Base-by-base conservation (phyloP, 2,888 invertebrate genomes). In the Ametastegia equiseti region DNA sequence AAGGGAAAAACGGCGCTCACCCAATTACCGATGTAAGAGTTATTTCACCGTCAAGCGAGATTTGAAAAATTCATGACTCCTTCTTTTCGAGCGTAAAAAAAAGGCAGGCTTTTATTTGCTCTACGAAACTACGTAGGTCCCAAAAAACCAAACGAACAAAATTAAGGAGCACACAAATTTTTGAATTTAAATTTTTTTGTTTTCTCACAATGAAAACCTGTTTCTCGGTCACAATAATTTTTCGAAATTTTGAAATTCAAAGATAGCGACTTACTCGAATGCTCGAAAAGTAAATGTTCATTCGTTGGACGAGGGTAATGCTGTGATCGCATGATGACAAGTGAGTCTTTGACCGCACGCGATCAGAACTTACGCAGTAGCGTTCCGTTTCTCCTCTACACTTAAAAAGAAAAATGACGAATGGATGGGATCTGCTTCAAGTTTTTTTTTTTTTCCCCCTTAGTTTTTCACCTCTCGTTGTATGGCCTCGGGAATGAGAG, bases 261-360 rank as follows among this genome's bases (percentile, higher is more conserved):
- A 5, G 30, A 30, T 60, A 60, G 5, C 42, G 9, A 60, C 30
- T 30, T 60, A 13, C 30, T 60, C 11, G 30, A 30, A 30, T 60
- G 30, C 0, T 15, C 42, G 42, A 30, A 15, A 15, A 23, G 2
- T 9, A 11, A 60, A 60, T 60, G 27, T 60, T n/a, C n/a, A n/a
- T 11, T 30, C 6, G 11, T 30, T 30, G 30, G 60, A 30, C 60
- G 30, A 60, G 60, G 60, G 60, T 75, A 75, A 75, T 54, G 75
- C 36, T 54, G 75, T 36, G 45, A 75, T 75, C 75, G 75, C 75
- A 75, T 75, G 75, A 75, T 50, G 75, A 50, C 75, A 50, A 75
- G 75, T 71, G 71, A 75, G 75, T 54, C 33, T 75, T 54, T 54
- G 30, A 75, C 75, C 54, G 33, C 75, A 75, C 75, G 75, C 75